A percentile compares a stretch with the other conserved stretches of the same genome.
Evolutionary conservation across 2,113 vertebrate genomes (phyloP).

Genomic region (Fregetta grallaria): DNA sequence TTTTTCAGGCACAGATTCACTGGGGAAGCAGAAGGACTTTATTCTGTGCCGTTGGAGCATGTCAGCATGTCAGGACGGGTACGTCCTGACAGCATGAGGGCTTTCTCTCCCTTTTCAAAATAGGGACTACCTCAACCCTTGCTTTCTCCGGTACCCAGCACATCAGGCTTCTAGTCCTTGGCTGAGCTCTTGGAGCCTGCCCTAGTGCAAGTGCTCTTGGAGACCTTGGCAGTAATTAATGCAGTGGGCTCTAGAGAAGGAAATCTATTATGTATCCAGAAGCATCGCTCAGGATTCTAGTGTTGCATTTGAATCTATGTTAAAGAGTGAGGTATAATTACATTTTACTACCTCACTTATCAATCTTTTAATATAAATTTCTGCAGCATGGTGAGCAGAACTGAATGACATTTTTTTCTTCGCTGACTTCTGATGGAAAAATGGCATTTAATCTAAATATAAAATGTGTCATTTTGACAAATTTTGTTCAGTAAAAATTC

Average conservation of each 20-base stretch:
- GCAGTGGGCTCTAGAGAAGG: neutral
- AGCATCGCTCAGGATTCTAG: neutral
- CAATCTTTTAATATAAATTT: neutral
- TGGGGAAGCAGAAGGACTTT: neutral
- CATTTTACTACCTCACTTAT: conserved; percentile 45
- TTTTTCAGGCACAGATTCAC: neutral
- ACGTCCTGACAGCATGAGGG: neutral
- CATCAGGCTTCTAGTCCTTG: neutral
- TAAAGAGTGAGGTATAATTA: conserved; percentile 42
- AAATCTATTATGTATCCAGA: neutral
- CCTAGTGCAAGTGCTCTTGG: neutral
- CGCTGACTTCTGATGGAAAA: neutral
- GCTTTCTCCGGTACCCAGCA: neutral
- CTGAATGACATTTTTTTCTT: neutral
- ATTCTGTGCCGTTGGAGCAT: neutral
- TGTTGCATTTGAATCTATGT: neutral
- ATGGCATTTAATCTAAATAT: neutral
- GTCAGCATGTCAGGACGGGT: too few relatives aligned
- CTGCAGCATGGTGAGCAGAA: neutral
- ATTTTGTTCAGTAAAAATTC: conserved; percentile 13
- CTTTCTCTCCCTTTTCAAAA: neutral
- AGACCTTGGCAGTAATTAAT: neutral
- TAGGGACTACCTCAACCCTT: neutral
- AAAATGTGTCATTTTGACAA: conserved; percentile 26
- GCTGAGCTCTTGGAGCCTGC: neutral